Evolutionary conservation across 2,797 vertebrate genomes (phyloP).

Genomic region (Pseudochromis fuscus): DNA sequence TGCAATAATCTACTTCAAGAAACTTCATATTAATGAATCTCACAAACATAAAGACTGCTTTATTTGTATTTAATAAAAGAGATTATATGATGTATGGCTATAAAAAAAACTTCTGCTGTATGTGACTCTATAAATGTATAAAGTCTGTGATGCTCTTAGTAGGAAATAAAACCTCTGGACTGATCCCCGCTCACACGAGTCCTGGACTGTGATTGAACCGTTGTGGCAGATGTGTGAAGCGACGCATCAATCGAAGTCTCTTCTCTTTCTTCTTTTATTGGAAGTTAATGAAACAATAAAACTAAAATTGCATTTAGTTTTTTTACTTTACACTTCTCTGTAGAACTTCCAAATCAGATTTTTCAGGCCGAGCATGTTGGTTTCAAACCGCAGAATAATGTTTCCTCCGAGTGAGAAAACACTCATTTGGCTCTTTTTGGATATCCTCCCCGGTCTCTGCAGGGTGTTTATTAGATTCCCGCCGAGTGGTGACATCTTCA

Average conservation of each 20-base stretch:
- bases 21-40: too few species aligned
- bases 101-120: background rate
- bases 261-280: conserved; percentile 58
- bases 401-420: background rate
- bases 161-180: background rate
- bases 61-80: too few species aligned
- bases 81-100: too few species aligned
- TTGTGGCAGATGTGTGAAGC: conserved; percentile 34
- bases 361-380: background rate
- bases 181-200: background rate
- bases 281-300: conserved; percentile 75
- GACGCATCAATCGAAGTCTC: conserved; percentile 17
- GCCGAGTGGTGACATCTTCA: conserved; percentile 1
- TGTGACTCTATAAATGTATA: too few species aligned
- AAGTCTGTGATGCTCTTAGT: too few species aligned
- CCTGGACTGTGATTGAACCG: conserved; percentile 22
- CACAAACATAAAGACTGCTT: too few species aligned
- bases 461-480: conserved; percentile 41
- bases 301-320: conserved; percentile 47
- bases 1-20: too few species aligned
- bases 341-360: conserved; percentile 49
- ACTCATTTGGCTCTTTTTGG: conserved; percentile 10
- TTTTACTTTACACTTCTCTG: conserved; percentile 36
- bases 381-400: background rate
- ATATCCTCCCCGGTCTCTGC: background rate